Base-by-base conservation (phyloP, 2,113 vertebrate species). In the Phoxinus phoxinus region DNA sequence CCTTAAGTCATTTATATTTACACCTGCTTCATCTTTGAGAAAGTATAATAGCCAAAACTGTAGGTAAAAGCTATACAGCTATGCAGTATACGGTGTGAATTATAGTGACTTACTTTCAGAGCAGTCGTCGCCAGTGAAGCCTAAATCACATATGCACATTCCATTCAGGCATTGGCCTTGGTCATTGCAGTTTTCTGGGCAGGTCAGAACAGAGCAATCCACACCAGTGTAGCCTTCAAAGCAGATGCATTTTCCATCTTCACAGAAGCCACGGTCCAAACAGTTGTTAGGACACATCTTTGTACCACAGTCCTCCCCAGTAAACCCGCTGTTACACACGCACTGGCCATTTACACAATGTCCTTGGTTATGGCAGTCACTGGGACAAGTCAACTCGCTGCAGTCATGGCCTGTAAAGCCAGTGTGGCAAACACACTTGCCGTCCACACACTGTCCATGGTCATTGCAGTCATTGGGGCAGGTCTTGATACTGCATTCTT, bases 51-150 rank as follows among this genome's bases (percentile, higher is more conserved):
- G 6, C 1, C 44, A 27, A 48, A 27, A 74, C n/a, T 44, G 12
- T 1, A 25, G 27, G 46, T 44, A 27, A 17, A 44, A 75, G 37
- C 23, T 46, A 51, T 19, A 27, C 73, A 75, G n/a, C n/a, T 25
- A n/a, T 46, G n/a, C 2, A 9, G 37, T 35, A 25, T 41, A 61
- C 6, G 25, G 4, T 65, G 9, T 21, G 51, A 74, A 53, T 21
- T 23, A 51, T n/a, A 46, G 21, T 41, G 35, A 85, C 91, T 92
- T 92, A 95, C 94, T 93, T 1, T 94, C 95, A 85, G 95, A 91
- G 86, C 98, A 99, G 87, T 98, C 97, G 1, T 94, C 93, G 0
- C 97, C 97, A 0, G 94, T 89, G 90, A 96, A 99, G 21, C 97
- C 97, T 1, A 97, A 93, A 0, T 96, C 94, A 51, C 98, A 98